Evolutionary conservation across 2,888 invertebrate genomes (phyloP).

Genomic region (Agapostemon virescens): DNA sequence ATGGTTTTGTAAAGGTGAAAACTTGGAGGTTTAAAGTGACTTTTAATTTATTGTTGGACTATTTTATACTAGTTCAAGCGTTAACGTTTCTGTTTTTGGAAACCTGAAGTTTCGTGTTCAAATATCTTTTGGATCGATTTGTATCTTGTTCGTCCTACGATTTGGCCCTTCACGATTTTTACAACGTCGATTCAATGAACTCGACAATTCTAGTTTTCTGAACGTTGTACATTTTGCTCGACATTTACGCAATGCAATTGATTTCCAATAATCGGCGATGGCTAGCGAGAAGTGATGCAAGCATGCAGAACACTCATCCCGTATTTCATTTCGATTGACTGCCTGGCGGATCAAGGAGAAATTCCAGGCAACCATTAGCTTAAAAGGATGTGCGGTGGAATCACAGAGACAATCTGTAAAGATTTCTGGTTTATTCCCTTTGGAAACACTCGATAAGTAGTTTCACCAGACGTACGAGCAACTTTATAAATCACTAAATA

Average conservation of each 20-base stretch:
- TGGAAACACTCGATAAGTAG: conserved; percentile 13
- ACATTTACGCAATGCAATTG: conserved; percentile 69
- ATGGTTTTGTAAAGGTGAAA: too few species aligned
- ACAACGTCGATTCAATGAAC: conserved; percentile 10
- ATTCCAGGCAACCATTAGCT: conserved; percentile 25
- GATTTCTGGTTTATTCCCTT: conserved; percentile 55
- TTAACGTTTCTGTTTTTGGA: too few species aligned
- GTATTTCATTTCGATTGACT: conserved; percentile 70
- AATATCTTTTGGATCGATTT: not conserved
- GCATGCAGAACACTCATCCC: conserved; percentile 69
- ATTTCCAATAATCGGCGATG: conserved; percentile 68
- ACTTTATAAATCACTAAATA: not conserved
- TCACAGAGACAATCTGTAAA: conserved; percentile 47
- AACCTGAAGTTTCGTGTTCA: too few species aligned
- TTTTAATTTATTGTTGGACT: too few species aligned
- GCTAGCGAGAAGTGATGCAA: conserved; percentile 41
- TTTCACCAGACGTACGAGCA: not conserved
- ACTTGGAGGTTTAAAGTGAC: too few species aligned
- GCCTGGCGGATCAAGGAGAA: conserved; percentile 66
- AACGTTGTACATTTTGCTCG: conserved; percentile 57
- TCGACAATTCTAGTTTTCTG: conserved; percentile 24
- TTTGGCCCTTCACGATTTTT: conserved; percentile 1
- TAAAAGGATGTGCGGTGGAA: conserved; percentile 17
- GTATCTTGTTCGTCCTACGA: not conserved
- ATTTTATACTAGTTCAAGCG: too few species aligned